Conservation (phyloP, 2,797 vertebrate species). For the Huso huso region DNA sequence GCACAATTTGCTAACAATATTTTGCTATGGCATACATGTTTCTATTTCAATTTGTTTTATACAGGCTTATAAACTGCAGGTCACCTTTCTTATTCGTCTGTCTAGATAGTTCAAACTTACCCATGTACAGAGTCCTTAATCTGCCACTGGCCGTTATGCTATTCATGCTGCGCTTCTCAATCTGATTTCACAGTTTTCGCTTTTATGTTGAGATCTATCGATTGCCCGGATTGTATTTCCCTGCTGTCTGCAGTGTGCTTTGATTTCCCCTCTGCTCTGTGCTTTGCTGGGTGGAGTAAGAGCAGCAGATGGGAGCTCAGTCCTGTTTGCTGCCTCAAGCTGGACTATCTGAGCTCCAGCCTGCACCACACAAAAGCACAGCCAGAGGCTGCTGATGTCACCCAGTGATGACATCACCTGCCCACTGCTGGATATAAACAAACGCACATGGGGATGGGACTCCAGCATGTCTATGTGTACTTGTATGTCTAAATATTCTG, state of each 20-base stretch:
- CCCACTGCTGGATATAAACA: conserved; percentile 2
- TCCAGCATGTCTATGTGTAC: too few relatives aligned
- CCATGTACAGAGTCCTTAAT: neutral
- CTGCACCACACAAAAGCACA: neutral
- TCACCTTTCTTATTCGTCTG: too few relatives aligned
- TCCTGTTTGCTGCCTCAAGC: neutral
- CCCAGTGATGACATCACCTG: conserved; percentile 4
- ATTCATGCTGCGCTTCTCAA: neutral
- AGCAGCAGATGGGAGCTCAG: conserved; percentile 18
- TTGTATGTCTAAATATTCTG: too few relatives aligned
- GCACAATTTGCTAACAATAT: too few relatives aligned
- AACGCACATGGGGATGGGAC: neutral
- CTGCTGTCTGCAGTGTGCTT: conserved; percentile 2
- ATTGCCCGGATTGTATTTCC: neutral
- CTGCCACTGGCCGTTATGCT: neutral
- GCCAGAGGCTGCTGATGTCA: conserved; percentile 13
- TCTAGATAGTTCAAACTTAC: neutral
- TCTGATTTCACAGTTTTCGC: neutral
- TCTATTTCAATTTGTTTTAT: too few relatives aligned
- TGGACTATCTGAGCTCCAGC: neutral
- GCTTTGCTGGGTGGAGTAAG: neutral
- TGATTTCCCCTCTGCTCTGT: neutral
- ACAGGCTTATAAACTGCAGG: too few relatives aligned
- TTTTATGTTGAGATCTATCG: neutral
- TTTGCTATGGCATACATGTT: too few relatives aligned